A percentile compares a stretch with the other conserved stretches of the same genome.
These are phyloP conservation scores for Tupiocoris notatus DNA, from an alignment of 2,888 invertebrate genomes.

Conservation along the genomic window DNA sequence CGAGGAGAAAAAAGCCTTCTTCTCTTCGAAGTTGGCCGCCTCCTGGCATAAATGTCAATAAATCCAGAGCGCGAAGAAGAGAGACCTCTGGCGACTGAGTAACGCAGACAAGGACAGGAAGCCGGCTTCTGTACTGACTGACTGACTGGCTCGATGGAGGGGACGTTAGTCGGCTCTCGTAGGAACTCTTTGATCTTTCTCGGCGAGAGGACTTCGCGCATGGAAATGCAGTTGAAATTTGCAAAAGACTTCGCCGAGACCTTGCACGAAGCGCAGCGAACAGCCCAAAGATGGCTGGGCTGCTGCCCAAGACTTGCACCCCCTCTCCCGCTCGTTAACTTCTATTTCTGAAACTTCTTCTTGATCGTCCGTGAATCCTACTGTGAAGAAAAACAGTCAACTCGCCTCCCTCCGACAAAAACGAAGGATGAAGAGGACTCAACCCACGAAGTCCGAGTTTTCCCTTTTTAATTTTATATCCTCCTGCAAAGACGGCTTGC, in stretches of 20 bases:
- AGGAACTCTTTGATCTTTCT: slow-evolving; percentile 12
- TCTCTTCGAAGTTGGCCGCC: background rate
- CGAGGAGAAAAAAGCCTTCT: slow-evolving; percentile 7
- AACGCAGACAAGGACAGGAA: background rate
- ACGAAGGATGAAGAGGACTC: background rate
- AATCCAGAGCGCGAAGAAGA: background rate
- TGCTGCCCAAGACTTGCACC: background rate
- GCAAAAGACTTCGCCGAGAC: slow-evolving; percentile 24
- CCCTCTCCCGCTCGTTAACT: slow-evolving; percentile 5
- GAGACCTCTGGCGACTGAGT: background rate
- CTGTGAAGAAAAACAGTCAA: slow-evolving; percentile 22
- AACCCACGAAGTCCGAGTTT: too few relatives aligned
- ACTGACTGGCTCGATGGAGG: background rate
- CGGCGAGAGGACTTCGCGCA: slow-evolving; percentile 19
- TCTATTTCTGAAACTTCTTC: slow-evolving; percentile 29
- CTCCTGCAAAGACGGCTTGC: too few relatives aligned
- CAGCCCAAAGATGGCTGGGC: slow-evolving; percentile 34
- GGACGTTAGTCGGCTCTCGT: background rate
- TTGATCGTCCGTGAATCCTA: background rate
- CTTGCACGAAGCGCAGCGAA: background rate
- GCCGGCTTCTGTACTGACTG: background rate
- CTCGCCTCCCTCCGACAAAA: too few relatives aligned
- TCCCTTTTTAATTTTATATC: slow-evolving; percentile 16
- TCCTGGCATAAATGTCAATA: slow-evolving; percentile 37
- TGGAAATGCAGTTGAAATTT: slow-evolving; percentile 39